Base-by-base conservation (phyloP, 2,797 vertebrate genomes). In the Champsocephalus gunnari region DNA sequence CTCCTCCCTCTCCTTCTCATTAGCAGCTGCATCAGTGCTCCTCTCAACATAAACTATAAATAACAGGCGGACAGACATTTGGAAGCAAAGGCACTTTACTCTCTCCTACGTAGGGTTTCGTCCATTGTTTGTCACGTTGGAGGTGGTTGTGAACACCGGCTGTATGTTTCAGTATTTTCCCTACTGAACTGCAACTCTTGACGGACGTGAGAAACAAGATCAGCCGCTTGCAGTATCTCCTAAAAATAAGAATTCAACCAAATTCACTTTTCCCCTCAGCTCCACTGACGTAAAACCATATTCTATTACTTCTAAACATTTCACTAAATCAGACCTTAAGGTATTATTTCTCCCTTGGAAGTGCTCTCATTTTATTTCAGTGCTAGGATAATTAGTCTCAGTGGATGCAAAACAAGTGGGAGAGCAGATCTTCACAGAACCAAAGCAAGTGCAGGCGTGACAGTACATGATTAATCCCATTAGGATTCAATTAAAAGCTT, bases 1-100 rank as follows among this genome's bases (percentile, higher is more conserved):
- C 82, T 84, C 85, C 82, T 89, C 77, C 84, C 76, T 81, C 45
- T 71, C 71, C 85, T 87, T 82, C 85, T 93, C 78, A 88, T 94
- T 94, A 92, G 90, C 86, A 84, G 86, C 90, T 90, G 89, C 88
- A 83, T 92, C 89, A 83, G 43, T 87, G 87, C 88, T 86, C 77
- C 71, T 86, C 79, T 88, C 76, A 73, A 87, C 73, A 81, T 84
- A 87, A 87, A 80, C 90, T 93, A 92, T 91, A 94, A 93, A 93
- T 93, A 93, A 92, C 88, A 81, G 58, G 70, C 61, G 5, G 60
- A 75, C 77, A 76, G 80, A 78, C 84, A 68, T 80, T 66, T 77
- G 82, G 77, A 63, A 87, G 78, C 77, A 73, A 77, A 77, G 76
- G 68, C 72, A 75, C 80, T 84, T 81, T 68, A 59, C 55, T 51